These are phyloP conservation scores for Synanthedon tipuliformis DNA, from an alignment of 2,888 invertebrate genomes.

Conservation along the genomic window DNA sequence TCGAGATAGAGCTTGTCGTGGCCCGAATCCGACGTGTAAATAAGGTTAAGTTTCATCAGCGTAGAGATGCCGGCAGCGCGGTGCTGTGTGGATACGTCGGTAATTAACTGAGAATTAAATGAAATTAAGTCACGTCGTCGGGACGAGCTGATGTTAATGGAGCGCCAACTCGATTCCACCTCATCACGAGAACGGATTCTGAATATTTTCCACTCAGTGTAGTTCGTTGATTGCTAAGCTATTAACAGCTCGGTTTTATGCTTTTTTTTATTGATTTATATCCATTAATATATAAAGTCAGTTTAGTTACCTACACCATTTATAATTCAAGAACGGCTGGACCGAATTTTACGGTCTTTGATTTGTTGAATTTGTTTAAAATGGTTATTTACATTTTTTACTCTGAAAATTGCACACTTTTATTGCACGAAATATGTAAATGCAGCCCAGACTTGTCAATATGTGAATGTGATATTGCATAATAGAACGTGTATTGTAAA, in stretches of 20 bases:
- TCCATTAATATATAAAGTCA: too few relatives aligned
- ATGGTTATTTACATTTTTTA: too few relatives aligned
- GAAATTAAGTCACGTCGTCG: slow-evolving; percentile 39
- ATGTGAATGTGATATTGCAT: too few relatives aligned
- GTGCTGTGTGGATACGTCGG: slow-evolving; percentile 21
- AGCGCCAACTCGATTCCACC: slow-evolving; percentile 28
- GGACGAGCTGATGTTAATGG: slow-evolving; percentile 22
- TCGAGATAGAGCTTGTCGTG: slow-evolving; percentile 15
- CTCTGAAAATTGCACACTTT: too few relatives aligned
- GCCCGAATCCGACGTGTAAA: slow-evolving; percentile 32
- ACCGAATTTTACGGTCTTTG: too few relatives aligned
- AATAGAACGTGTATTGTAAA: too few relatives aligned
- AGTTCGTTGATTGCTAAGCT: slow-evolving; percentile 28
- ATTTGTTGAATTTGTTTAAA: too few relatives aligned
- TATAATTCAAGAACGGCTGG: too few relatives aligned
- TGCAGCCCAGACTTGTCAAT: too few relatives aligned
- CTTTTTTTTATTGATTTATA: too few relatives aligned
- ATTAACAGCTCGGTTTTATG: slow-evolving; percentile 6
- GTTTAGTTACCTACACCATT: too few relatives aligned
- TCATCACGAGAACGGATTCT: slow-evolving; percentile 10
- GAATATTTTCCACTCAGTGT: slow-evolving; percentile 15
- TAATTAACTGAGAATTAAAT: slow-evolving; percentile 34
- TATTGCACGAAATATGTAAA: too few relatives aligned
- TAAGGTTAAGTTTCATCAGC: slow-evolving; percentile 26
- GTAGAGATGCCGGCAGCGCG: slow-evolving; percentile 6